Evolutionary conservation across 2,888 invertebrate genomes (phyloP).

Genomic region (Ormyrus thymus): DNA sequence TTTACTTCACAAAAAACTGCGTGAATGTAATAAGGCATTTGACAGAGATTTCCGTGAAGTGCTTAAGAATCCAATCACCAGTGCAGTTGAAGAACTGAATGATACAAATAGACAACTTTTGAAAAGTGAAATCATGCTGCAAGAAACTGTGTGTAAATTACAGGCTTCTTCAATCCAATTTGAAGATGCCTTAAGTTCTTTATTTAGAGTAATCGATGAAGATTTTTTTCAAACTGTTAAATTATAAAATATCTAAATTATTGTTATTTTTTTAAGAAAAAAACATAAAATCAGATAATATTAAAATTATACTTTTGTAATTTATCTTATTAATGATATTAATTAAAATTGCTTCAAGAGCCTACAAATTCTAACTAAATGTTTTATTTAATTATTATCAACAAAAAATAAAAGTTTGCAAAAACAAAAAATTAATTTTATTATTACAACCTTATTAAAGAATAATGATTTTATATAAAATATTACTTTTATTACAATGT

Average conservation of each 20-base stretch:
- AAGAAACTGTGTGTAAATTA: slow-evolving; percentile 71
- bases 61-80: slow-evolving; percentile 64
- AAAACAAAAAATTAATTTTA: no score
- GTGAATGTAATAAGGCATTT: slow-evolving; percentile 70
- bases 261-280: background rate
- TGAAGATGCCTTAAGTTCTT: slow-evolving; percentile 64
- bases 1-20: slow-evolving; percentile 71
- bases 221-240: slow-evolving; percentile 69
- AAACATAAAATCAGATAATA: background rate
- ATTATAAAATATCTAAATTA: slow-evolving; percentile 49
- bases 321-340: background rate
- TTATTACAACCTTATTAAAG: no score
- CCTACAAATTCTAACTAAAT: background rate
- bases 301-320: slow-evolving; percentile 12
- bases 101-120: slow-evolving; percentile 69
- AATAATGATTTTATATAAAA: no score
- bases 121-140: slow-evolving; percentile 70
- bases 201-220: slow-evolving; percentile 67
- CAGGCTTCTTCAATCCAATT: slow-evolving; percentile 66
- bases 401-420: no score
- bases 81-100: slow-evolving; percentile 67
- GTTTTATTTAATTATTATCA: background rate
- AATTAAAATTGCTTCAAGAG: no score
- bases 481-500: background rate
- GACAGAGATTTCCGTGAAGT: slow-evolving; percentile 68